Conservation (phyloP, 2,113 vertebrate species). For the Uria aalge region DNA sequence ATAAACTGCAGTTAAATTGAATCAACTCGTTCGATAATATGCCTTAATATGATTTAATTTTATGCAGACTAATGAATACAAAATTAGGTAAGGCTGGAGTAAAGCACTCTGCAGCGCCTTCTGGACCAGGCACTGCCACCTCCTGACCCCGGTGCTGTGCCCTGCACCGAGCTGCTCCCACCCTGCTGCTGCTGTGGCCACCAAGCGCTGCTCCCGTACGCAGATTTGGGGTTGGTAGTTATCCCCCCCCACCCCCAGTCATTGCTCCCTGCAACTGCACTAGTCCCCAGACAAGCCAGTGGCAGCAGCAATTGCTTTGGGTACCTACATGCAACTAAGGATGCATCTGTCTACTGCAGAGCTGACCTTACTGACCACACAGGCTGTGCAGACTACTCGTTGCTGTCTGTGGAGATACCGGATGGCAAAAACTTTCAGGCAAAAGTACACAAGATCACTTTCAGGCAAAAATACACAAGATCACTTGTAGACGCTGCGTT, state of each 20-base stretch:
- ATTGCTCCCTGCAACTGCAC: neutral
- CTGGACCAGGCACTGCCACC: neutral
- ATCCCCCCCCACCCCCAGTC: accelerated
- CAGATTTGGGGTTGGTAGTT: neutral
- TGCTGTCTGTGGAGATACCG: accelerated
- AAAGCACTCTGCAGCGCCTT: neutral
- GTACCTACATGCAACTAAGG: accelerated
- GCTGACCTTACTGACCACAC: accelerated
- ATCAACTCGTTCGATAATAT: conserved; percentile 49
- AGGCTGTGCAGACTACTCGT: accelerated
- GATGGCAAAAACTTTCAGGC: neutral
- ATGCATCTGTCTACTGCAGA: accelerated
- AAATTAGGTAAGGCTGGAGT: neutral
- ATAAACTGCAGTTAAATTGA: conserved; percentile 69
- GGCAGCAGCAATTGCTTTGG: neutral
- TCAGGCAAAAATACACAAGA: neutral
- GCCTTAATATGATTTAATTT: conserved; percentile 70
- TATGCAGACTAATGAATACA: conserved; percentile 61
- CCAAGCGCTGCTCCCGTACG: accelerated
- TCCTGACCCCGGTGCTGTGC: neutral
- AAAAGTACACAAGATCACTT: neutral
- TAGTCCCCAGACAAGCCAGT: neutral
- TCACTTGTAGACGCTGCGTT: neutral
- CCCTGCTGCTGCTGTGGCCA: neutral
- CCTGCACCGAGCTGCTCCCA: neutral